These are phyloP conservation scores for Sterrhoptilus dennistouni DNA, from an alignment of 2,113 vertebrate genomes.

Conservation along the genomic window DNA sequence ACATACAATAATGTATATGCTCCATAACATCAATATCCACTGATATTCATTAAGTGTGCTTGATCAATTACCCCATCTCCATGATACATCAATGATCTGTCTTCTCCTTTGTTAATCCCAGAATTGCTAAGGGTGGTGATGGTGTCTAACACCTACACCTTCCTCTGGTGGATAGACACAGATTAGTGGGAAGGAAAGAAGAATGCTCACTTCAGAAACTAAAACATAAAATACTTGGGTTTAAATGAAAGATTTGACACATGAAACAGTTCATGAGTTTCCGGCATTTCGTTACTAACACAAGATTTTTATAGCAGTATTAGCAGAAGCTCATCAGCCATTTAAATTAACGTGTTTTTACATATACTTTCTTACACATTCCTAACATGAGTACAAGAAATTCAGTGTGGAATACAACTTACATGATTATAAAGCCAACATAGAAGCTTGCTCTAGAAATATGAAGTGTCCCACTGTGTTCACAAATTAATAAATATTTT, in stretches of 20 bases:
- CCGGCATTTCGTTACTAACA: background rate
- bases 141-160: background rate
- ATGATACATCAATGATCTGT: background rate
- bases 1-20: background rate
- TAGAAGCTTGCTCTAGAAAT: background rate
- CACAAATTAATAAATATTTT: background rate
- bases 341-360: background rate
- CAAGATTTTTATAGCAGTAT: background rate
- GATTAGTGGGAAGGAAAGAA: background rate
- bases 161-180: background rate
- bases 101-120: background rate
- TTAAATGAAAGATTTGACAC: background rate
- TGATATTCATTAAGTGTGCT: background rate
- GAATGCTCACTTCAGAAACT: background rate
- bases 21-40: background rate
- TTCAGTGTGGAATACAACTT: background rate
- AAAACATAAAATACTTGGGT: background rate
- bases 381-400: background rate
- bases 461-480: background rate
- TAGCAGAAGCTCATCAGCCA: background rate
- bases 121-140: background rate
- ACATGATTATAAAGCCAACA: background rate
- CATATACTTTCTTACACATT: background rate
- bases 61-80: background rate
- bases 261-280: background rate